phyloP scores from a whole-genome alignment of 2,888 invertebrate species.

The Tuberolachnus salignus region DNA sequence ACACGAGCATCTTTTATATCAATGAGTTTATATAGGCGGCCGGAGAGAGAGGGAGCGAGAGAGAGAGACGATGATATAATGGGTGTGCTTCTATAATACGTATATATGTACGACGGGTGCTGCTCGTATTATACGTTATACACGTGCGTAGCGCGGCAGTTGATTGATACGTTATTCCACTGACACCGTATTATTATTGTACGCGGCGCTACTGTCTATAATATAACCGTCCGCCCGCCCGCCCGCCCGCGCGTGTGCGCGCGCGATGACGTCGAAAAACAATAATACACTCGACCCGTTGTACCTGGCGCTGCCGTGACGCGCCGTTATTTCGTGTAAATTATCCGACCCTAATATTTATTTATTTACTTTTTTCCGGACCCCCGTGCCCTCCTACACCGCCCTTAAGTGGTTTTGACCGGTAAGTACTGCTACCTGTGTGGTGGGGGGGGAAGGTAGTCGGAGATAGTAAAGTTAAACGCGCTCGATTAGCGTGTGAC shows the following conservation, averaged over 20 bases:
- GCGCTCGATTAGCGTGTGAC: too few species aligned
- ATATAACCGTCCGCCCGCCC: background rate
- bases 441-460: too few species aligned
- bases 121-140: conserved; percentile 7
- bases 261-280: conserved; percentile 31
- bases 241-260: background rate
- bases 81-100: conserved; percentile 39
- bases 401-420: too few species aligned
- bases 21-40: conserved; percentile 25
- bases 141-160: background rate
- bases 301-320: background rate
- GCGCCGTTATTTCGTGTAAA: conserved; percentile 5
- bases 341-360: conserved; percentile 6
- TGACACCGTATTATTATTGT: conserved; percentile 42
- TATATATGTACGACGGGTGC: conserved; percentile 13
- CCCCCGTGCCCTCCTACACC: too few species aligned
- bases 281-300: conserved; percentile 19
- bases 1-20: conserved; percentile 56
- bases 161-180: conserved; percentile 46
- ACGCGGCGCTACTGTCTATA: too few species aligned
- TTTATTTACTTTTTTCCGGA: too few species aligned
- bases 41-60: background rate
- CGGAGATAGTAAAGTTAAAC: too few species aligned
- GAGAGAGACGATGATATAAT: conserved; percentile 10
- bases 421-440: too few species aligned